Percentiles rank a stretch among this genome's conserved stretches.
Conservation (phyloP, 2,113 vertebrate genomes). For the Mohoua ochrocephala region DNA sequence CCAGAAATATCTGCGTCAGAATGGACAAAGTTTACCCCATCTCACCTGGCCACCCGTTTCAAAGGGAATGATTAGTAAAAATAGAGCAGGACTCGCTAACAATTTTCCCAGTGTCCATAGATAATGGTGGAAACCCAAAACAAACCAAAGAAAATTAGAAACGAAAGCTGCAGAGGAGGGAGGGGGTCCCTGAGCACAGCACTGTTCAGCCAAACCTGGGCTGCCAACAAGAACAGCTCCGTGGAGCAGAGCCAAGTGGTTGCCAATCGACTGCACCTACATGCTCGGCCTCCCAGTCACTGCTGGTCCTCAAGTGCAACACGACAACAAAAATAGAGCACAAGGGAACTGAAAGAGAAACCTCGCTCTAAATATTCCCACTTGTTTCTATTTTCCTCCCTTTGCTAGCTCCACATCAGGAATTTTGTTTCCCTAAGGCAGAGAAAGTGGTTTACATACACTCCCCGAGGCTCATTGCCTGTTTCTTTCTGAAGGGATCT, state of each 20-base stretch:
- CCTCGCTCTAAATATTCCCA: constrained; percentile 18
- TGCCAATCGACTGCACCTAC: neutral
- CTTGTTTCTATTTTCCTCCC: constrained; percentile 34
- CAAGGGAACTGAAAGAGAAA: constrained; percentile 54
- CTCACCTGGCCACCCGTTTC: neutral
- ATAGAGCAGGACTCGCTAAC: neutral
- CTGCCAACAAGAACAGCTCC: neutral
- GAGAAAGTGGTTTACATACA: neutral
- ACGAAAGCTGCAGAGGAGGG: neutral
- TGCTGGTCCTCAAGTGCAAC: neutral
- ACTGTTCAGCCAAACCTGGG: neutral
- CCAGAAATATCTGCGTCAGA: neutral
- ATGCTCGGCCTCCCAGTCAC: neutral
- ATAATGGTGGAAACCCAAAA: neutral
- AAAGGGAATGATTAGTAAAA: neutral
- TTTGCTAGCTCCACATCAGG: neutral
- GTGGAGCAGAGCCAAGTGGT: neutral
- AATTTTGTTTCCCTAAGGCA: neutral
- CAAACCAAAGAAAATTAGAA: neutral
- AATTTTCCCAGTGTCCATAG: neutral
- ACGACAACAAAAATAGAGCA: neutral
- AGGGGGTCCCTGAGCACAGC: neutral
- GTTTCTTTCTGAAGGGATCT: neutral
- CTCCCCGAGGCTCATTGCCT: neutral
- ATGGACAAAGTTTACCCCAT: neutral